Base-by-base conservation (phyloP, 1,140 invertebrate species). In the Penaeus vannamei region DNA sequence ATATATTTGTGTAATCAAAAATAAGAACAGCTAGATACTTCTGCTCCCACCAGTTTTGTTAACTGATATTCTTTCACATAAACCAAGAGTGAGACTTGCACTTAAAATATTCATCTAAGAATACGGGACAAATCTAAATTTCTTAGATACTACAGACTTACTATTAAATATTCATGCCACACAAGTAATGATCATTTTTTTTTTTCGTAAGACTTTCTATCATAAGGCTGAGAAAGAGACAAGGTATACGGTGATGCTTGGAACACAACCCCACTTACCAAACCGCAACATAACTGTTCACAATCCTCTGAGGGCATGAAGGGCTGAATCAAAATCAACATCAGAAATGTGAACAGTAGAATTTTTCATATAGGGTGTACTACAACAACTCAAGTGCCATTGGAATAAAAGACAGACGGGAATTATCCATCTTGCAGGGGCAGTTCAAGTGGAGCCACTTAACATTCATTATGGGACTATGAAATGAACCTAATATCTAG, bases 271-370 rank as follows among this genome's bases (percentile, higher is more conserved):
- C 61, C 90, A 97, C 96, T 97, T 96, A 96, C 96, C 96, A 96
- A 93, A 96, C 95, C 93, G 95, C 96, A 95, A 96, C 96, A 95
- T 96, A 96, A 95, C 95, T 96, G 95, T 96, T 96, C 95, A 96
- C 95, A 94, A 96, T 95, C 96, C 96, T 96, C 95, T 96, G 96
- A 93, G 95, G 95, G 95, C 92, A 91, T 91, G 92, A 91, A 90
- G 91, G 92, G 90, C 91, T 90, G 82, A 76, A 81, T 79, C 77
- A 89, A 80, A 86, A 90, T 64, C 85, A 80, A 85, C 95, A 96
- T 94, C 95, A 95, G 95, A 95, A 96, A 94, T 94, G 91, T 42
- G 91, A 91, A 82, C 23, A 87, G 80, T 32, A 42, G 23, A 79
- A 85, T 66, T 29, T 87, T 59, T 36, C 42, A 42, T 77, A 53